Base-by-base conservation (phyloP, 2,888 invertebrate species). In the Magallana nippona region DNA sequence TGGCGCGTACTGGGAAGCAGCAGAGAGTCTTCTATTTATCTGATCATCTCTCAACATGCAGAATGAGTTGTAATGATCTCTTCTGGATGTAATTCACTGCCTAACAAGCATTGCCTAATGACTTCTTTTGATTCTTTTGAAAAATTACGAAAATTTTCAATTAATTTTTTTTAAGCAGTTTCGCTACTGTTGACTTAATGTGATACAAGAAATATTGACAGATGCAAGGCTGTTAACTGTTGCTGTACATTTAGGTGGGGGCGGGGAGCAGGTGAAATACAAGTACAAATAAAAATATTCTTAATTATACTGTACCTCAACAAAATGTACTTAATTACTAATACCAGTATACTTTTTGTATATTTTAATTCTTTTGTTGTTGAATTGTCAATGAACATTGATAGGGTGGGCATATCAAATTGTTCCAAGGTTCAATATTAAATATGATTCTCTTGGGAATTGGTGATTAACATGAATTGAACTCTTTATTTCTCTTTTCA, bases 381-480 rank as follows among this genome's bases (percentile, higher is more conserved):
- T 44, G 44, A 44, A 44, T 44, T 8, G 44, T 44, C 44, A 44
- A 44, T 44, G 44, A 44, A 44, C 5, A 44, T 44, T 44, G 44
- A 44, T 44, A 8, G 44, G 8, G 44, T 8, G 44, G 8, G 44
- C 44, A 44, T 3, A 44, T 44, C 44, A 44, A 44, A 44, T 44
- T 44, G 44, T 44, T 44, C 44, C 44, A 3, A 0, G 44, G 44
- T 44, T 44, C 44, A 44, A 63, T 22, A 63, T n/a, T 27, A 63
- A 71, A 71, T 44, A 11, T 15, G 71, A 71, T 71, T 32, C 71
- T 27, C 71, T 27, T 71, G 71, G 71, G 71, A 71, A 71, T 22
- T 32, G 32, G 5, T 71, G 71, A 71, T 71, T 71, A 27, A 27
- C 32, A 71, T 71, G 71, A 71, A 71, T 71, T 71, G 32, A 71